Evolutionary conservation across 2,797 vertebrate genomes (phyloP).

Genomic region (Onychomys torridus): DNA sequence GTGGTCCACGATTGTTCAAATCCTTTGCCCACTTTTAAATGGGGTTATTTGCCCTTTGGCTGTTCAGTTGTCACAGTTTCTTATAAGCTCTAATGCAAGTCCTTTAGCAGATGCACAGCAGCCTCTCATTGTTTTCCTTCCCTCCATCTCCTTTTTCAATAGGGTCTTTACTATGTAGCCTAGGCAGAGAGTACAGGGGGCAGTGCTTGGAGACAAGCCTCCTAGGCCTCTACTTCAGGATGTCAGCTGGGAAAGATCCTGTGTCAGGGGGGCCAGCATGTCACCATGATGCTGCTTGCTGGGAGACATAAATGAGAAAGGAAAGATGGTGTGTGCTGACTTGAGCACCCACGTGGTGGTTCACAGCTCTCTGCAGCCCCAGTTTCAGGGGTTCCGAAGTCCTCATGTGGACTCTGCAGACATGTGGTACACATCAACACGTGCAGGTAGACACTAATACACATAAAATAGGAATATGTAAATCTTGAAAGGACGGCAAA

Average conservation of each 20-base stretch:
- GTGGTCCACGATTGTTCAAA: neutral
- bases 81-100: neutral
- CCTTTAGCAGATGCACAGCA: neutral
- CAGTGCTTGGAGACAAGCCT: conserved; percentile 5
- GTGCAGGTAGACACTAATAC: neutral
- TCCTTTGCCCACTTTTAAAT: neutral
- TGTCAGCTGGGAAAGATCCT: neutral
- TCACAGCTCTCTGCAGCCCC: neutral
- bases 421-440: too few relatives aligned
- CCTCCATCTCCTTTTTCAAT: neutral
- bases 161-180: neutral
- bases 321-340: neutral
- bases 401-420: neutral
- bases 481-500: neutral
- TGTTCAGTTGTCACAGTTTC: neutral
- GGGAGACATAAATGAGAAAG: neutral
- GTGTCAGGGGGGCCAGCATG: neutral
- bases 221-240: neutral
- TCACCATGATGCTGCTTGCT: neutral
- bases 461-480: neutral
- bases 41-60: neutral
- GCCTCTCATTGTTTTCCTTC: neutral
- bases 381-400: neutral
- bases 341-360: too few relatives aligned
- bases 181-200: neutral